Evolutionary conservation across 2,888 invertebrate genomes (phyloP).

Genomic region (Synergus japonicus): DNA sequence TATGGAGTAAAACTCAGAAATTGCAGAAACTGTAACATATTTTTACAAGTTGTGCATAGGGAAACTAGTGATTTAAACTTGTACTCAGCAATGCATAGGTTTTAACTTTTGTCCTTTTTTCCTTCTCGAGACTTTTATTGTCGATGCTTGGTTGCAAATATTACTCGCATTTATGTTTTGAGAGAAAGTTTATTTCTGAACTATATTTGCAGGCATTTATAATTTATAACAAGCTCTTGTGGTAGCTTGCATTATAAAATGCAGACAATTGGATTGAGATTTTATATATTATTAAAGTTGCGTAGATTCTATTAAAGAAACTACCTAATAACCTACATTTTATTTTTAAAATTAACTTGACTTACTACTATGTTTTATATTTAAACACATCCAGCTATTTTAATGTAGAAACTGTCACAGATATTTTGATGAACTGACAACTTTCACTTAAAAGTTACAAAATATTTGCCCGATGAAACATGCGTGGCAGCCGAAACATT

Average conservation of each 20-base stretch:
- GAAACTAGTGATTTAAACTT: slow-evolving; percentile 9
- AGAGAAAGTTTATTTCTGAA: slow-evolving; percentile 5
- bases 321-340: too few relatives aligned
- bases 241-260: not conserved
- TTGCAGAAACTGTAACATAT: not conserved
- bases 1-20: not conserved
- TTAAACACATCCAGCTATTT: not conserved
- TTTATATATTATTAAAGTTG: not conserved
- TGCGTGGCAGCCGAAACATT: not conserved
- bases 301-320: not conserved
- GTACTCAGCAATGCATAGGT: not conserved
- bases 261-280: not conserved
- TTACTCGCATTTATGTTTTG: not conserved
- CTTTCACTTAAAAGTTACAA: slow-evolving; percentile 11
- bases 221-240: not conserved
- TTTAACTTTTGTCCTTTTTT: not conserved
- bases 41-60: slow-evolving; percentile 16
- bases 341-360: not conserved
- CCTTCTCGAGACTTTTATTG: not conserved
- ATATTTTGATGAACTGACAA: slow-evolving; percentile 17
- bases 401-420: not conserved
- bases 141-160: not conserved
- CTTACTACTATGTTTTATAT: not conserved
- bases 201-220: not conserved
- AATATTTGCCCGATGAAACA: not conserved